Evolutionary conservation across 2,888 invertebrate genomes (phyloP), one percentile per base, ranked within the genome.

Genomic region (Argynnis bischoffii): DNA sequence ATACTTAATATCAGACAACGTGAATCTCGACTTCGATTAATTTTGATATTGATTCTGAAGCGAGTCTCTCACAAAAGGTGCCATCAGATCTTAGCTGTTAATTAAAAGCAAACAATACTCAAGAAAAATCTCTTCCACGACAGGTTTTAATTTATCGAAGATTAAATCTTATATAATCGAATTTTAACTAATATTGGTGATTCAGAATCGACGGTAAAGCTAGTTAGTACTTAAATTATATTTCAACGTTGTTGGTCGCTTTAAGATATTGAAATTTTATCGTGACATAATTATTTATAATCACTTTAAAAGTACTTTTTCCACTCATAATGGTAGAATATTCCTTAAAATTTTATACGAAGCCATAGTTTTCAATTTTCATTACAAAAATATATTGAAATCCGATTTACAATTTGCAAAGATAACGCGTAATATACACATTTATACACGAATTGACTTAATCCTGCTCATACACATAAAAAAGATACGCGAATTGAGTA

Each of bases 31-130:
- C 55, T 47, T 65, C 67, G 60, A 63, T 70, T 61, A 72, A 69
- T 70, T 70, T 66, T 60, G 57, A 31, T 69, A 70, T 70, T 68
- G 66, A 61, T 70, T 72, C 53, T 53, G 51, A 47, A 35, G 26
- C 63, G 54, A 64, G 63, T 67, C 60, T 18, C 63, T 18, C 57
- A 72, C 69, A 66, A 71, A 70, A 71, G 65, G 65, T 70, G 60
- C 54, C 64, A 48, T 61, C 66, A 59, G 47, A 68, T 64, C 60
- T 53, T 63, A 69, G 68, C 55, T 69, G 66, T 69, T 75, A 74
- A 76, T 76, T 75, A 74, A 76, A 76, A 73, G 72, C 73, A 75
- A 76, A 76, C 74, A 76, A 69, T 70, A 66, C 63, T 55, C 64
- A 64, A 64, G 67, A 71, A 71, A 71, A 70, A 68, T 66, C 65